Percentiles rank a stretch among this genome's conserved stretches.
Evolutionary conservation across 2,888 invertebrate species (phyloP).

Genomic region (Lycocerus yunnanus): DNA sequence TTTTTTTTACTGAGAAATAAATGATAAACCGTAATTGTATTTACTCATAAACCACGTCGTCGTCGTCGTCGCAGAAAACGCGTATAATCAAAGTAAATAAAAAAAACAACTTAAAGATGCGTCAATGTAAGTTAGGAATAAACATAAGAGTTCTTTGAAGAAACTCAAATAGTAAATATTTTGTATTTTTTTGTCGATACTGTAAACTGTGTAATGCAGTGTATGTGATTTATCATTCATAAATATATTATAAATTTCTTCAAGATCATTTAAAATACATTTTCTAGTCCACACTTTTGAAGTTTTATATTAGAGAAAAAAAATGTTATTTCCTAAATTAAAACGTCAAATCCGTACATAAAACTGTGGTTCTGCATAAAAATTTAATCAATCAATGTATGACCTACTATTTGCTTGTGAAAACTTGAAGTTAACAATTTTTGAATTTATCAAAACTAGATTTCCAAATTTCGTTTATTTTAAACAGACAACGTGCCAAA

Average conservation of each 20-base stretch:
- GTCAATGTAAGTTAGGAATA: background rate
- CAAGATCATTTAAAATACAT: no score
- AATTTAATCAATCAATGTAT: background rate
- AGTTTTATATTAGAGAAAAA: background rate
- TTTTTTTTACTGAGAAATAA: no score
- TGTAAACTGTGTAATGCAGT: no score
- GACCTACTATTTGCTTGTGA: background rate
- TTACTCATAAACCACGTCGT: no score
- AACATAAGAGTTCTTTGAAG: background rate
- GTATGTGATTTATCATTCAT: no score
- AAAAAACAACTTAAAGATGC: background rate
- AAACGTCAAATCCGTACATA: background rate
- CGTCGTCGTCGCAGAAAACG: background rate
- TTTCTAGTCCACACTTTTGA: no score
- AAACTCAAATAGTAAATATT: background rate
- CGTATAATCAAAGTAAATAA: background rate
- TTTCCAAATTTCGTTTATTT: background rate
- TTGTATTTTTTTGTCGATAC: no score
- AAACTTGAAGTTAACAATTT: background rate
- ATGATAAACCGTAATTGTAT: background rate
- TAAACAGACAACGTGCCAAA: no score
- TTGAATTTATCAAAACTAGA: background rate
- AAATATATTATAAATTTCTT: background rate
- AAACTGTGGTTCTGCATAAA: background rate
- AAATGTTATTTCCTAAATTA: background rate